phyloP scores from a whole-genome alignment of 2,113 vertebrate species.

The Gymnarchus niloticus region DNA sequence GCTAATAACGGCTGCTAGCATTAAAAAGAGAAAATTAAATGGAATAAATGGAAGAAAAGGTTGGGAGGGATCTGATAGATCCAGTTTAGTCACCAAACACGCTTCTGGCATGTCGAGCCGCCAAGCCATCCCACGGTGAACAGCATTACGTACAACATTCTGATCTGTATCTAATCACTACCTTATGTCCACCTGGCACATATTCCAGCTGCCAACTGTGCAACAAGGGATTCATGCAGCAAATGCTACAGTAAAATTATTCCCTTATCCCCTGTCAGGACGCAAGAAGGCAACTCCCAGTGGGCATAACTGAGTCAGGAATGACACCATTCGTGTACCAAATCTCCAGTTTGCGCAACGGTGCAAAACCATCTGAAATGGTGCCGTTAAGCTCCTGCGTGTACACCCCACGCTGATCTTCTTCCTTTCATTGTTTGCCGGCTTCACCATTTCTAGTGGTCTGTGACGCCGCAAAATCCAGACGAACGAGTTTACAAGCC shows the following conservation, averaged over 20 bases:
- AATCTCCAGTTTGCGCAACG: not conserved
- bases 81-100: not conserved
- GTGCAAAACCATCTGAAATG: not conserved
- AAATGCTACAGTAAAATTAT: not conserved
- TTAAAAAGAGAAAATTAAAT: no score
- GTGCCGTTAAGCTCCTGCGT: not conserved
- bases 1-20: not conserved
- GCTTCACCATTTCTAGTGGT: not conserved
- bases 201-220: not conserved
- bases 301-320: not conserved
- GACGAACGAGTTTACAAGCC: not conserved
- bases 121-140: not conserved
- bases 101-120: not conserved
- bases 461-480: not conserved
- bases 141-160: not conserved
- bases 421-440: not conserved
- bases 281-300: not conserved
- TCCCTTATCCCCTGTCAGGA: not conserved
- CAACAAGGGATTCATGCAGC: not conserved
- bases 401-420: no score
- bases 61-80: not conserved
- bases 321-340: not conserved
- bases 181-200: not conserved
- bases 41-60: no score
- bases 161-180: constrained; percentile 4